A percentile compares a stretch with the other conserved stretches of the same genome.
Conservation (phyloP, 2,888 invertebrate genomes). For the Drosophila algonquin region DNA sequence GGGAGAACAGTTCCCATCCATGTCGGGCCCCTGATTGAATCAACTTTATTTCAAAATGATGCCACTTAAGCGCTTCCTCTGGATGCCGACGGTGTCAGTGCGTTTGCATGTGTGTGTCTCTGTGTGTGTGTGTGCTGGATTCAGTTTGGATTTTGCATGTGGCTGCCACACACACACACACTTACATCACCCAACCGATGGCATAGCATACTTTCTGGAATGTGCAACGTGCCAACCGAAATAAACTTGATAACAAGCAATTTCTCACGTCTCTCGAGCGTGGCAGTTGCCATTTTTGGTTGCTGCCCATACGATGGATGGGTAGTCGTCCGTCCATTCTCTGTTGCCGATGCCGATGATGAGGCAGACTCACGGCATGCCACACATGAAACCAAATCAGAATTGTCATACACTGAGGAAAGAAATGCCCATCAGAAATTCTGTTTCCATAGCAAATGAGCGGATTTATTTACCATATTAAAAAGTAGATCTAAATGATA, state of each 20-base stretch:
- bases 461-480: too few species aligned
- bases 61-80: conserved; percentile 79
- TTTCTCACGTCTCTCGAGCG: conserved; percentile 80
- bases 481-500: too few species aligned
- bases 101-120: conserved; percentile 8
- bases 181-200: conserved; percentile 17
- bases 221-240: conserved; percentile 70
- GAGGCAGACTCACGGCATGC: not conserved
- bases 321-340: conserved; percentile 5
- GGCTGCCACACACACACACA: conserved; percentile 30
- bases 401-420: not conserved
- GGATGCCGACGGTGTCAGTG: conserved; percentile 13
- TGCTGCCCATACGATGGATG: conserved; percentile 20
- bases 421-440: too few species aligned
- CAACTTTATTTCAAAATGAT: conserved; percentile 84
- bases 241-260: conserved; percentile 82
- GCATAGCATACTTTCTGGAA: conserved; percentile 75
- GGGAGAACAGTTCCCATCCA: conserved; percentile 14
- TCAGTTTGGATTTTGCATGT: conserved; percentile 66
- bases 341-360: not conserved
- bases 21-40: conserved; percentile 81
- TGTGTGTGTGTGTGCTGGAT: conserved; percentile 25
- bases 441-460: too few species aligned
- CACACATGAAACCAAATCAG: not conserved
- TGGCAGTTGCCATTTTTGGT: conserved; percentile 60